Evolutionary conservation across 2,888 invertebrate species (phyloP).

Genomic region (Limnephilus lunatus): DNA sequence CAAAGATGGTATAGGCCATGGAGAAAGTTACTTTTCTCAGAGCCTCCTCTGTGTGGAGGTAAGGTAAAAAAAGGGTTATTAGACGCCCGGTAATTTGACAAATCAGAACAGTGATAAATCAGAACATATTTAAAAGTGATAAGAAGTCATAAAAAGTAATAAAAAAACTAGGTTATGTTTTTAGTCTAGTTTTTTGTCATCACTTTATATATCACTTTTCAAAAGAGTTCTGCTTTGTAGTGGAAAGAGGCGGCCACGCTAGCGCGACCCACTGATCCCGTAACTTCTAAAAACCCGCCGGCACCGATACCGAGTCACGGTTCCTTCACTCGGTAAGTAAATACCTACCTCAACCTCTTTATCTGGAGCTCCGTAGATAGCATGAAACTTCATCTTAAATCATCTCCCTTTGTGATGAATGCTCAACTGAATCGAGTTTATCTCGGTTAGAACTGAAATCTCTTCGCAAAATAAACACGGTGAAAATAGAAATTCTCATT

Average conservation of each 20-base stretch:
- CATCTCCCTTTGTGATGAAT: not conserved
- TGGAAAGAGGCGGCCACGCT: not conserved
- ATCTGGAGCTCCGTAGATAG: not conserved
- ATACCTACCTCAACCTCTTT: not conserved
- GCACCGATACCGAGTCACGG: not conserved
- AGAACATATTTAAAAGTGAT: too few species aligned
- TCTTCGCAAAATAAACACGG: not conserved
- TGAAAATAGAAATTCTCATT: not conserved
- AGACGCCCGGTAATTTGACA: too few species aligned
- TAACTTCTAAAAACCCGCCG: constrained; percentile 29
- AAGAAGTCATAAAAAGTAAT: too few species aligned
- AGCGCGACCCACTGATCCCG: constrained; percentile 61
- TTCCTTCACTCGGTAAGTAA: not conserved
- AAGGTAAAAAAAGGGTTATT: too few species aligned
- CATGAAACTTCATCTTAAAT: not conserved
- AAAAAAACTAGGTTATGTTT: too few species aligned
- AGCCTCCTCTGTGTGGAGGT: too few species aligned
- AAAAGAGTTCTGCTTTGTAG: not conserved
- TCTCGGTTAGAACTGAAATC: not conserved
- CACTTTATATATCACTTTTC: not conserved
- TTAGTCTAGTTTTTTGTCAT: too few species aligned
- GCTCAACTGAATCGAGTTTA: not conserved
- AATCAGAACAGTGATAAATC: too few species aligned
- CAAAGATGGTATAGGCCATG: too few species aligned
- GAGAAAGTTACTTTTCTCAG: too few species aligned